phyloP scores from a whole-genome alignment of 2,888 invertebrate genomes.

The Xestia ashworthii region DNA sequence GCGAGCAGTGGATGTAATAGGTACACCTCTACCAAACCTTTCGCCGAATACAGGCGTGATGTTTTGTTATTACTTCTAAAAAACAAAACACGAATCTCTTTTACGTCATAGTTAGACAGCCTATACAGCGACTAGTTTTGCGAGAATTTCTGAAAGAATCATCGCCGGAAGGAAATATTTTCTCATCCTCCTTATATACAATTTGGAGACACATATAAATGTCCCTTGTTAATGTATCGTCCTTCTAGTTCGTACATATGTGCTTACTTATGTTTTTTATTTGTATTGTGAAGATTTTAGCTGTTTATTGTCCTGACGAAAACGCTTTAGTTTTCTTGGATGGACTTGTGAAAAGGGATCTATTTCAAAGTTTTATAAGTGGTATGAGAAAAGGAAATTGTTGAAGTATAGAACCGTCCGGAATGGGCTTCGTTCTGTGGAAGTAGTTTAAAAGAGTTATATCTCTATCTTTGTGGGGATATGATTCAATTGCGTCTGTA shows the following conservation, averaged over 20 bases:
- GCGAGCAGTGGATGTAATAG: no score
- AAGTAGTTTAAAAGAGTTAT: conserved; percentile 23
- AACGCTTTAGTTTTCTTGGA: conserved; percentile 43
- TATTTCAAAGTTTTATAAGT: conserved; percentile 53
- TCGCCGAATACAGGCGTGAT: background rate
- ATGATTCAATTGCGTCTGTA: conserved; percentile 13
- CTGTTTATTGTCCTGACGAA: conserved; percentile 40
- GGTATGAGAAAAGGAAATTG: conserved; percentile 20
- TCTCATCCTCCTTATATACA: conserved; percentile 39
- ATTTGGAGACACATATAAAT: conserved; percentile 44
- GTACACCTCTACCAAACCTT: background rate
- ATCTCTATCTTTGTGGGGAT: background rate
- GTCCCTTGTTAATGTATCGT: conserved; percentile 26
- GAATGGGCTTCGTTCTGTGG: conserved; percentile 5
- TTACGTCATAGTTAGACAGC: conserved; percentile 33
- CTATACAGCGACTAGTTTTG: conserved; percentile 14
- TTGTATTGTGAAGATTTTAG: conserved; percentile 30
- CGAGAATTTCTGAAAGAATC: conserved; percentile 41
- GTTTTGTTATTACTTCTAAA: background rate
- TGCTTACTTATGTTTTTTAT: conserved; percentile 13
- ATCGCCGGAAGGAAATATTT: conserved; percentile 51
- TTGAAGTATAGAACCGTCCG: conserved; percentile 7
- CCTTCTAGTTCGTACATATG: conserved; percentile 12
- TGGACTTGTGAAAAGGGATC: conserved; percentile 53
- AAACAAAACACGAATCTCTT: conserved; percentile 25